Evolutionary conservation across 2,797 vertebrate genomes (phyloP), one percentile per base, ranked within the genome.

Genomic region (Oophaga sylvatica): DNA sequence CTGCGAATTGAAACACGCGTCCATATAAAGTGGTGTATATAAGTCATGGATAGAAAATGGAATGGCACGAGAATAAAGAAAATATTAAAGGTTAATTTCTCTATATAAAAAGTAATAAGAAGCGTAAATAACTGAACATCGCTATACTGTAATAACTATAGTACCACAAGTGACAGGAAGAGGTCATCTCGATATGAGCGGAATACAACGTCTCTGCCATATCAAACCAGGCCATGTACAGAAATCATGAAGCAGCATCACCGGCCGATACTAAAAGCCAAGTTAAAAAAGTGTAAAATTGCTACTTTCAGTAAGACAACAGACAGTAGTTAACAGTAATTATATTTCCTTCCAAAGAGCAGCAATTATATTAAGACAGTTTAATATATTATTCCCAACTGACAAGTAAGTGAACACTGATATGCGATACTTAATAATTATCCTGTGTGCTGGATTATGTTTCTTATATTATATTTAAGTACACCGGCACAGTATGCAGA

Each of bases 281-380:
- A 45, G 70, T 22, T n/a, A 75, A 10, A 76, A 84, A 73, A 71
- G 35, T 76, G 12, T 84, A 48, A 84, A 84, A 84, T 76, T 84
- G 83, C 83, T 76, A 59, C 83, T 84, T 84, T 84, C 71, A 63
- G 22, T 22, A 41, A 76, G 62, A 84, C 82, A 84, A 75, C 81
- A 83, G 70, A 76, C 70, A 84, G 83, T 76, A 76, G 83, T 84
- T 84, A 84, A 48, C 71, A 48, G 71, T 84, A 84, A 84, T 84
- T 84, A 63, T 76, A 63, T 76, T 84, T 84, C 82, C 82, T 75
- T n/a, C 56, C 6, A 76, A 84, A 63, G 68, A 75, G 57, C 68
- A 76, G 57, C 56, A 84, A 84, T 84, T 84, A 75, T 62, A 84
- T 84, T 45, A 41, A 75, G 70, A 76, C 22, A 63, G 35, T 63